Percentiles rank a stretch among this genome's conserved stretches.
Conservation (phyloP, 2,797 vertebrate genomes). For the Euphonia xanthogaster region DNA sequence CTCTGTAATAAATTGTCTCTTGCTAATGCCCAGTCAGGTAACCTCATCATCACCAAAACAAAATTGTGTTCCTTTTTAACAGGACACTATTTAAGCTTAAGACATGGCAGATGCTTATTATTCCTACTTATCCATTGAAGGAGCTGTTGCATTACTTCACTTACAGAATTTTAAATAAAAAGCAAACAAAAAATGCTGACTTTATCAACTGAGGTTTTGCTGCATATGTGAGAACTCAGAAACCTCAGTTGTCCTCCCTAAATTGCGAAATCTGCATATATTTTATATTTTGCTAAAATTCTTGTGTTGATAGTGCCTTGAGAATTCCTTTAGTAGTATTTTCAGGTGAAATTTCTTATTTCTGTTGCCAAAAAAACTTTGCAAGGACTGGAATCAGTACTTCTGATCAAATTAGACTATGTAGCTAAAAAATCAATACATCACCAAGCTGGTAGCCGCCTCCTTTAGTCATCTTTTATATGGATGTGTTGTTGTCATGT, state of each 20-base stretch:
- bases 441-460: background rate
- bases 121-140: background rate
- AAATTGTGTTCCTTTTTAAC: background rate
- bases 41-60: background rate
- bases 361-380: background rate
- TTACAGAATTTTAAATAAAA: background rate
- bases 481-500: fast-evolving
- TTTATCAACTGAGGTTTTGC: background rate
- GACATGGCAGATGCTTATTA: fast-evolving
- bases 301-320: background rate
- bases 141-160: background rate
- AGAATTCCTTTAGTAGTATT: background rate
- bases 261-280: background rate
- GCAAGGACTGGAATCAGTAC: background rate
- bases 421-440: background rate
- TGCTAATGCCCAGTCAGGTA: background rate
- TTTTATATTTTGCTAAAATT: background rate
- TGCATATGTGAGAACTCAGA: background rate
- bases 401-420: background rate
- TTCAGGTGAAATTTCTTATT: background rate
- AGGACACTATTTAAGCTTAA: background rate
- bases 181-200: background rate
- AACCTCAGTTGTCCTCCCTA: background rate
- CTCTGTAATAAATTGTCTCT: background rate
- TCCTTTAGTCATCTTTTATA: background rate